Evolutionary conservation across 2,797 vertebrate species (phyloP), one percentile per base, ranked within the genome.

Genomic region (Acipenser oxyrinchus): DNA sequence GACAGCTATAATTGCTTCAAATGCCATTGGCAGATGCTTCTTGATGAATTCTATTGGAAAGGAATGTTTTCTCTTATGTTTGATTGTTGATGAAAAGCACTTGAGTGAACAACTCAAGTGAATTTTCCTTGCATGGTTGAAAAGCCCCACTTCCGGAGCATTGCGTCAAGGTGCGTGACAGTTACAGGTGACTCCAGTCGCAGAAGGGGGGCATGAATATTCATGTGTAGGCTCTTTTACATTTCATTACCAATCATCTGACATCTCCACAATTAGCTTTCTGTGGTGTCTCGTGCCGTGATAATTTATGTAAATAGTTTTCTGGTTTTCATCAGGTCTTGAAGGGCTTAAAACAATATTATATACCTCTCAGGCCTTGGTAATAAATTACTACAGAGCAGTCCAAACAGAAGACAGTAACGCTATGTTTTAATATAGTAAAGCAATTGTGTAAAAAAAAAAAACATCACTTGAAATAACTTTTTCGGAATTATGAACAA

Each of bases 1-100:
- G 12, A 51, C 51, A 63, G 61, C 61, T 15, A n/a, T 63, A 63
- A 68, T 63, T 53, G 67, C 52, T 15, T 63, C 51, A 63, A 52
- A 68, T 53, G 60, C n/a, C 51, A 23, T 63, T 68, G 67, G 63
- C 67, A 68, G 67, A 62, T 68, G 67, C 48, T 68, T 60, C 61
- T 60, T 68, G 62, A 68, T 62, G 60, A 55, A 60, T 51, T 51
- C 49, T 49, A 57, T 63, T 63, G 60, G 60, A 68, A 68, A 68
- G 61, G 60, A 68, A 68, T 37, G 60, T 68, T 68, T 68, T 68
- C 55, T 58, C 55, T 58, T 58, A 13, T 58, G 15, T 58, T 1
- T 58, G 55, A 58, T 58, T 58, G 55, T 10, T 58, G 55, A 58
- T 58, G 55, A 58, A 58, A 58, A 58, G 55, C 55, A n/a, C 12